These are phyloP conservation scores for Carpatolechia fugitivella DNA, from an alignment of 2,888 invertebrate species.

Conservation along the genomic window DNA sequence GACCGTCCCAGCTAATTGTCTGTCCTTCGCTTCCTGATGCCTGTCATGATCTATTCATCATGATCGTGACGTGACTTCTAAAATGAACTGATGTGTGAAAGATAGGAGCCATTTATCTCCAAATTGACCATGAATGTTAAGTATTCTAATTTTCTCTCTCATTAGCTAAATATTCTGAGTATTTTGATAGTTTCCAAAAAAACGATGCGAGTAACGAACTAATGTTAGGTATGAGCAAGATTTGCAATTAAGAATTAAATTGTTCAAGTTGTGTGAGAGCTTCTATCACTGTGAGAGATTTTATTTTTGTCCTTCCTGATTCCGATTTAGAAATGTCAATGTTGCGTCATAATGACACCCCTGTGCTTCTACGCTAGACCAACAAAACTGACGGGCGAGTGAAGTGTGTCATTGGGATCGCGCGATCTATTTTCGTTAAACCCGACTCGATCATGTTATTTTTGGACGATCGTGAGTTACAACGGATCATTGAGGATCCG, in stretches of 20 bases:
- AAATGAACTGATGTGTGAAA: not conserved
- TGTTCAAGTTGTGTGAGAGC: no score
- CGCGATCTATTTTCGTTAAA: conserved; percentile 55
- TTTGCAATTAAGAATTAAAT: no score
- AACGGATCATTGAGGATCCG: conserved; percentile 56
- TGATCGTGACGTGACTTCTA: no score
- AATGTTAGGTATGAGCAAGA: no score
- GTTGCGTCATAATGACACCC: not conserved
- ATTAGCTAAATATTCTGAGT: no score
- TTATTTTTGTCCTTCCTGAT: not conserved
- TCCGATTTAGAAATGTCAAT: not conserved
- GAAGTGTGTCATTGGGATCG: conserved; percentile 69
- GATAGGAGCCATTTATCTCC: not conserved
- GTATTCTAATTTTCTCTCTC: no score
- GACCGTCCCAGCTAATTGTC: not conserved
- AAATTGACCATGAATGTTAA: no score
- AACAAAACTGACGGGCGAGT: conserved; percentile 37
- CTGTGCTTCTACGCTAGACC: conserved; percentile 14
- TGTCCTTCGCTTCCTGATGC: not conserved
- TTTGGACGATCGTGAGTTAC: conserved; percentile 38
- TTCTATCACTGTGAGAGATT: not conserved
- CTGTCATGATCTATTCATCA: not conserved
- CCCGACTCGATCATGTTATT: conserved; percentile 33
- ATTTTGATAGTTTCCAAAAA: no score
- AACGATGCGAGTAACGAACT: no score